Evolutionary conservation across 2,888 invertebrate genomes (phyloP), one percentile per base, ranked within the genome.

Genomic region (Clostera curtula): DNA sequence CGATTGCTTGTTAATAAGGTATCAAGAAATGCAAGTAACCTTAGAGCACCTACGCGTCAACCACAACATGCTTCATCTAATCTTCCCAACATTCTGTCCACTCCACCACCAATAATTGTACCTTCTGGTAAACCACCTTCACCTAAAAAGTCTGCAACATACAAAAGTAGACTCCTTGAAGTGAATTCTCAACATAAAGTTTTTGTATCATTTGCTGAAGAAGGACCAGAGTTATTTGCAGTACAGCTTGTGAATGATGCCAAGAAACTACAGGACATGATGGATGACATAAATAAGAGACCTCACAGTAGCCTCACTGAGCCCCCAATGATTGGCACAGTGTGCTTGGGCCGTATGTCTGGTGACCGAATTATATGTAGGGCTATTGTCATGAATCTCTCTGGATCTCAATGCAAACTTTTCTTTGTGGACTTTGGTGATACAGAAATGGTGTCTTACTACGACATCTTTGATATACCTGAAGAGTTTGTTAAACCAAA

Each of bases 371-470:
- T 88, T 10, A 86, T 92, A 25, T 91, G 92, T 51, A 85, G 94
- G 42, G 93, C 93, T 15, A 89, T 93, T 17, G 89, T 93, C 2
- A 91, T 90, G 67, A 89, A 88, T 45, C 86, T 92, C 20, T 88
- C 89, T 17, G 89, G 89, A 33, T 88, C 88, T 10, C 87, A 89
- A 25, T 92, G 90, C 58, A 92, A 91, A 66, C 85, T 93, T 3
- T 91, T 90, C 54, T 93, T 92, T 63, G 91, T 93, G 14, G 93
- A 93, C 65, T 93, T 90, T 62, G 93, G 93, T 13, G 91, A 92
- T 55, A 89, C 89, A 4, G 93, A 92, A 70, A 75, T 88, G 51
- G 87, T 93, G 6, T 85, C 89, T 0, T 88, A 89, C 37, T 86
- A 88, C 41, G 88, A 91, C 44, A 87, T 94, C 24, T 93, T 87